Conservation (phyloP, 2,113 vertebrate genomes). For the Macaca mulatta region DNA sequence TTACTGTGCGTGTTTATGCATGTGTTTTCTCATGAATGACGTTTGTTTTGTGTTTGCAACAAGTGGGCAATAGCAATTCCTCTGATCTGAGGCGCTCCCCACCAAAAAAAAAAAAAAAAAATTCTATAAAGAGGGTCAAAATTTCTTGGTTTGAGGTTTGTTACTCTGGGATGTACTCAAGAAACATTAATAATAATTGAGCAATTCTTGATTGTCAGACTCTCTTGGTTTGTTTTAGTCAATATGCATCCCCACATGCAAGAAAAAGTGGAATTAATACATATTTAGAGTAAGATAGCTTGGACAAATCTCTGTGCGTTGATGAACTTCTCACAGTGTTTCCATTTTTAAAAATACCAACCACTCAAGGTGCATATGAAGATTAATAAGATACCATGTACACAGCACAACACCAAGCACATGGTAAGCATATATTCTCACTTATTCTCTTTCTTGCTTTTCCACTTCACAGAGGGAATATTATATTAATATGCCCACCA, state of each 20-base stretch:
- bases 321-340: not conserved
- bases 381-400: not conserved
- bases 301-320: not conserved
- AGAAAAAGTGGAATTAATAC: not conserved
- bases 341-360: not conserved
- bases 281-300: not conserved
- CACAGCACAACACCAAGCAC: not conserved
- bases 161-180: not conserved
- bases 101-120: not conserved
- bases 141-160: not conserved
- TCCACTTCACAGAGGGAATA: not conserved
- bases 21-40: not conserved
- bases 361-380: not conserved
- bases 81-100: not conserved
- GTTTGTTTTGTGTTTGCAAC: not conserved
- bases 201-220: not conserved
- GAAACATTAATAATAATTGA: constrained; percentile 12
- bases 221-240: not conserved
- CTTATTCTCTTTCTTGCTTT: not conserved
- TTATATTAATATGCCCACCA: not conserved
- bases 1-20: not conserved
- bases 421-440: not conserved
- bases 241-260: not conserved
- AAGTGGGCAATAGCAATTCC: not conserved
- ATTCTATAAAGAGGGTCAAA: not conserved